Percentiles rank a stretch among this genome's conserved stretches.
Evolutionary conservation across 2,797 vertebrate species (phyloP).

Genomic region (Aselliscus stoliczkanus): DNA sequence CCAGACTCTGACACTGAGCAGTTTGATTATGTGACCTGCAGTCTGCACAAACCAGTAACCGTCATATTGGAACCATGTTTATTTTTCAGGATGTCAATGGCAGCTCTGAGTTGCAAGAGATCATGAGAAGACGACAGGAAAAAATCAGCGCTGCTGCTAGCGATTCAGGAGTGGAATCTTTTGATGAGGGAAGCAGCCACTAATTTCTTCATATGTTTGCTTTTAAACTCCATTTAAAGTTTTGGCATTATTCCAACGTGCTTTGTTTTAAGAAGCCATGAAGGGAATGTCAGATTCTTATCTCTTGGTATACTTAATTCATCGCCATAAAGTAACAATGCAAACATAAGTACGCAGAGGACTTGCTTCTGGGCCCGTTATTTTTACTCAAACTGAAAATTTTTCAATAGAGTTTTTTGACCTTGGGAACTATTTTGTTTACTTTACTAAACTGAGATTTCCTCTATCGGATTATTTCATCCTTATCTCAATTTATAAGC

Average conservation of each 20-base stretch:
- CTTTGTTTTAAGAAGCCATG: constrained; percentile 82
- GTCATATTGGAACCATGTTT: not conserved
- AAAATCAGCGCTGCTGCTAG: constrained; percentile 90
- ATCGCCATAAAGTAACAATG: constrained; percentile 47
- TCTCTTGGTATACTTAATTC: constrained; percentile 48
- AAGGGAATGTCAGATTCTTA: constrained; percentile 67
- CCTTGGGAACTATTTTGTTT: constrained; percentile 17
- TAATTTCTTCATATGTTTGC: constrained; percentile 77
- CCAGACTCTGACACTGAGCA: not conserved
- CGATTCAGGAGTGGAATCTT: constrained; percentile 96
- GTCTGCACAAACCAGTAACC: not conserved
- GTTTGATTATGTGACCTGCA: not conserved
- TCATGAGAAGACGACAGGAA: constrained; percentile 96
- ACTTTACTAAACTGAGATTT: not conserved
- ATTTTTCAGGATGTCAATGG: constrained; percentile 82
- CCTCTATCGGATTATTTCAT: constrained; percentile 14
- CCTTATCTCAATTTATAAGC: not conserved
- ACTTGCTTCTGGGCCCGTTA: constrained; percentile 48
- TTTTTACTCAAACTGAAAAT: constrained; percentile 32
- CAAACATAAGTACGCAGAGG: constrained; percentile 42
- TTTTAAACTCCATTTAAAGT: constrained; percentile 12
- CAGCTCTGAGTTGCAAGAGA: constrained; percentile 94
- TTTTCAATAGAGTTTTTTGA: constrained; percentile 28
- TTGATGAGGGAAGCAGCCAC: constrained; percentile 93
- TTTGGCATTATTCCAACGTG: constrained; percentile 70